These are phyloP conservation scores for Chelidonichthys spinosus DNA, from an alignment of 2,797 vertebrate species.

Conservation along the genomic window DNA sequence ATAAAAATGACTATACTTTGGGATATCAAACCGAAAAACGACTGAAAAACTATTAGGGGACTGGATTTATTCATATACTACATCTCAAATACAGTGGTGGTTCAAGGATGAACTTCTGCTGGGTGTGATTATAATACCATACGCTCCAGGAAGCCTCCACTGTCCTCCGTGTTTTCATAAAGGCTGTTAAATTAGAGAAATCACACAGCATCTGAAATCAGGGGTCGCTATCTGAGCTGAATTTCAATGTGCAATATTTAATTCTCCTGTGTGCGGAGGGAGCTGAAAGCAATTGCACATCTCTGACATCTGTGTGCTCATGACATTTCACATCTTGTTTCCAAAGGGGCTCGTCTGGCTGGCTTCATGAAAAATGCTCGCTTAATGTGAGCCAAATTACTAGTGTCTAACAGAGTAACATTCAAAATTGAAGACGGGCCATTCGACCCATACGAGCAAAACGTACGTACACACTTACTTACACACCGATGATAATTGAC, in stretches of 20 bases:
- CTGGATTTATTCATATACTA: slow-evolving; percentile 54
- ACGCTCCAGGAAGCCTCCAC: neutral
- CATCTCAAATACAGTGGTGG: slow-evolving; percentile 20
- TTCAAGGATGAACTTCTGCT: slow-evolving; percentile 9
- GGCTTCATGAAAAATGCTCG: slow-evolving; percentile 44
- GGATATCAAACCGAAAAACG: slow-evolving; percentile 50
- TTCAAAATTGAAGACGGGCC: slow-evolving; percentile 25
- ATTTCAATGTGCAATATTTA: slow-evolving; percentile 43
- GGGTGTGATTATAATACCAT: slow-evolving; percentile 5
- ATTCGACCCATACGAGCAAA: neutral
- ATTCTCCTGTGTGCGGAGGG: slow-evolving; percentile 22
- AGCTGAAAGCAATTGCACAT: slow-evolving; percentile 41
- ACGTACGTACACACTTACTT: neutral
- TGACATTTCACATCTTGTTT: slow-evolving; percentile 65
- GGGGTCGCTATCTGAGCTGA: slow-evolving; percentile 18
- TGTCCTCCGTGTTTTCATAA: slow-evolving; percentile 15
- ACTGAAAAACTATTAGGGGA: slow-evolving; percentile 22
- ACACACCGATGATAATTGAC: neutral
- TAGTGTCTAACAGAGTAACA: slow-evolving; percentile 21
- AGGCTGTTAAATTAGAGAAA: slow-evolving; percentile 39
- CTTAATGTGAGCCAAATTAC: slow-evolving; percentile 37
- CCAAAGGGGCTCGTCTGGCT: slow-evolving; percentile 44
- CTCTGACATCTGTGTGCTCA: slow-evolving; percentile 49
- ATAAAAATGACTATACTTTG: slow-evolving; percentile 57
- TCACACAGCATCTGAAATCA: slow-evolving; percentile 40